These are phyloP conservation scores for Pyrrhosoma nymphula DNA, from an alignment of 2,888 invertebrate species.

Conservation along the genomic window DNA sequence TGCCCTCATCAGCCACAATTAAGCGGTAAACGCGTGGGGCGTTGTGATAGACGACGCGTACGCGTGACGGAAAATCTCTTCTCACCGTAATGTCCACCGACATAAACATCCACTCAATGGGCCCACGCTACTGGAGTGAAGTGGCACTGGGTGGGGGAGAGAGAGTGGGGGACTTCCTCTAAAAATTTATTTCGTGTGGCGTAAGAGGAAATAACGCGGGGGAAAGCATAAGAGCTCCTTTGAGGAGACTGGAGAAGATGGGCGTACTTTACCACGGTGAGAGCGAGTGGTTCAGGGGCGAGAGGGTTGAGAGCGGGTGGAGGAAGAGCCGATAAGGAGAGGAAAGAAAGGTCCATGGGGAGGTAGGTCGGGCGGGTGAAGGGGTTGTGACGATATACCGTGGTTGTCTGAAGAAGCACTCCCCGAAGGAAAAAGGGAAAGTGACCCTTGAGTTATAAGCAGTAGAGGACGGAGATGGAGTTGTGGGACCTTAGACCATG, in stretches of 20 bases:
- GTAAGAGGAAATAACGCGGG: not conserved
- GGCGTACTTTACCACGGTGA: constrained; percentile 18
- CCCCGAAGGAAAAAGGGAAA: no score
- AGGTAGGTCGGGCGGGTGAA: not conserved
- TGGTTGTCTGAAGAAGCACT: not conserved
- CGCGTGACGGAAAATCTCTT: not conserved
- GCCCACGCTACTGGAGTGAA: not conserved
- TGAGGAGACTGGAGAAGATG: not conserved
- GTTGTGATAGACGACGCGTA: not conserved
- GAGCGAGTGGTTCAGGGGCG: not conserved
- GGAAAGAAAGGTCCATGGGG: not conserved
- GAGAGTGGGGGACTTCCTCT: not conserved
- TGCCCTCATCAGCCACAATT: not conserved
- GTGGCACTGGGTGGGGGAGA: not conserved
- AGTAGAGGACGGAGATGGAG: no score
- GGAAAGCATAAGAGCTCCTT: not conserved
- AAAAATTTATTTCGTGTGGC: not conserved
- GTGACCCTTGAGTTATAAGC: no score
- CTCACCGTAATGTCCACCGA: not conserved
- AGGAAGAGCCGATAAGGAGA: not conserved
- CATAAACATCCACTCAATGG: not conserved
- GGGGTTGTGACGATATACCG: not conserved
- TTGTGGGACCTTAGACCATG: no score
- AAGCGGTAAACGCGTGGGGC: not conserved
- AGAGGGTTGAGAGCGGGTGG: not conserved